Evolutionary conservation across 53 echinoderm and acorn worm genomes (phyloP).

Genomic region (Holothuria scabra): DNA sequence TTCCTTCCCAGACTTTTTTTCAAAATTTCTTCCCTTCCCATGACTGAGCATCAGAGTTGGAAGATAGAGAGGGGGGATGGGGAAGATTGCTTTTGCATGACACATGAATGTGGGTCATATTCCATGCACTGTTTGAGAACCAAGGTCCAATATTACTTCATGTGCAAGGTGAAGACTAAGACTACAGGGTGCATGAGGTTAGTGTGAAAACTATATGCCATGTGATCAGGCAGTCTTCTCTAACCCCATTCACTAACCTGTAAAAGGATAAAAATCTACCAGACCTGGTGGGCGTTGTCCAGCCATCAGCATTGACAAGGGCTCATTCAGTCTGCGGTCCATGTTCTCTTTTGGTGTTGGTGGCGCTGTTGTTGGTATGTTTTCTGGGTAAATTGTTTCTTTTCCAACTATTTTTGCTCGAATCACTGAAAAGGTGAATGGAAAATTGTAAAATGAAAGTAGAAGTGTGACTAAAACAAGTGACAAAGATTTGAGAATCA

Average conservation of each 20-base stretch:
- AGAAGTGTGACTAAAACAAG: too few relatives aligned
- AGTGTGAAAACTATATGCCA: not conserved
- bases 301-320: not conserved
- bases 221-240: not conserved
- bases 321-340: conserved; percentile 6
- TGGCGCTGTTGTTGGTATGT: conserved; percentile 44
- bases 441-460: not conserved
- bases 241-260: conserved; percentile 12
- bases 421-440: conserved; percentile 58
- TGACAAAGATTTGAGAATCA: too few relatives aligned
- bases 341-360: not conserved
- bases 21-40: too few relatives aligned
- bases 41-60: too few relatives aligned
- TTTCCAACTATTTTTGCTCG: conserved; percentile 68
- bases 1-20: too few relatives aligned
- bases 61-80: too few relatives aligned
- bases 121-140: too few relatives aligned
- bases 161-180: too few relatives aligned
- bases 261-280: conserved; percentile 12
- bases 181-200: too few relatives aligned
- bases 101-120: too few relatives aligned
- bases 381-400: conserved; percentile 66
- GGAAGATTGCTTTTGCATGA: too few relatives aligned
- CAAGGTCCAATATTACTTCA: too few relatives aligned
- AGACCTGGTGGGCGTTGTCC: conserved; percentile 15